Evolutionary conservation across 2,888 invertebrate species (phyloP).

Genomic region (Xiphydria camelus): DNA sequence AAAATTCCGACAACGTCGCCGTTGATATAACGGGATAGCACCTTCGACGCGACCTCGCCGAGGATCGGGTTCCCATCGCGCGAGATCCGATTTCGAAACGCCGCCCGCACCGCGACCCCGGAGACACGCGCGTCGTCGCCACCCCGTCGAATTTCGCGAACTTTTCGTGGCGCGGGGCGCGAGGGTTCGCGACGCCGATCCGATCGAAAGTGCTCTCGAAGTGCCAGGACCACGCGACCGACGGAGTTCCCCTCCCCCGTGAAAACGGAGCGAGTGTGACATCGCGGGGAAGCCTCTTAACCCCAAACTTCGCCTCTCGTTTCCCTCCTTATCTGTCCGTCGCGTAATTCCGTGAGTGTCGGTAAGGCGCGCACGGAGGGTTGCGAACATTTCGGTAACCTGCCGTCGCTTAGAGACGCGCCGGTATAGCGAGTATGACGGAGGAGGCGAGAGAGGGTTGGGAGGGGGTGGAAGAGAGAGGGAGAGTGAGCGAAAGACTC

Average conservation of each 20-base stretch:
- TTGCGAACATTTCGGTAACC: slow-evolving; percentile 10
- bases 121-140: background rate
- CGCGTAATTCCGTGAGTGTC: slow-evolving; percentile 6
- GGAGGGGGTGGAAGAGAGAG: slow-evolving; percentile 1
- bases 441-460: background rate
- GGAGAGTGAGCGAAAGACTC: slow-evolving; percentile 10
- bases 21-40: no score
- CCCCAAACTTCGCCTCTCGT: slow-evolving; percentile 1
- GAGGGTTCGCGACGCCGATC: background rate
- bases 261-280: slow-evolving; percentile 1
- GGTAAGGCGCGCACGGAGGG: slow-evolving; percentile 3
- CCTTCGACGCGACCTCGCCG: no score
- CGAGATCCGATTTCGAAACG: background rate
- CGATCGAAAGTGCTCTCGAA: background rate
- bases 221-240: background rate
- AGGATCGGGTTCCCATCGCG: no score
- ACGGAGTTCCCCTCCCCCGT: background rate
- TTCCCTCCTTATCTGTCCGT: slow-evolving; percentile 1
- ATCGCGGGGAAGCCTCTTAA: slow-evolving; percentile 3
- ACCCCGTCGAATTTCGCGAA: background rate
- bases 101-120: background rate
- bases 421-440: background rate
- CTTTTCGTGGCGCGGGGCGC: background rate
- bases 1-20: no score
- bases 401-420: slow-evolving; percentile 7